Percentiles rank a stretch among this genome's conserved stretches.
Evolutionary conservation across 2,888 invertebrate species (phyloP).

Genomic region (Drosophila paracracens): DNA sequence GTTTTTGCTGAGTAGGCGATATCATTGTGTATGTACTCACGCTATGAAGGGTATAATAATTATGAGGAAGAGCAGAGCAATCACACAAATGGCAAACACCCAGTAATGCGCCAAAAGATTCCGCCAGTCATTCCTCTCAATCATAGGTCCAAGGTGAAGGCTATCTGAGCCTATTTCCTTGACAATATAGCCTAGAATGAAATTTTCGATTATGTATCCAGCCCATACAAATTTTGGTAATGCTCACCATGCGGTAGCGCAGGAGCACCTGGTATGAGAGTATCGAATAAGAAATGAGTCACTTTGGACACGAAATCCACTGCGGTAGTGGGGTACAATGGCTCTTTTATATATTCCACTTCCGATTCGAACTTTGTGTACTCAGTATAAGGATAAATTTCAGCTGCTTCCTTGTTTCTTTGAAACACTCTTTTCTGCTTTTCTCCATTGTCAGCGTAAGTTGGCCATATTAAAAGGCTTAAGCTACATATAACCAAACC

Average conservation of each 20-base stretch:
- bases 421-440: neutral
- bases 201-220: neutral
- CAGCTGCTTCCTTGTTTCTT: neutral
- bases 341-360: slow-evolving; percentile 37
- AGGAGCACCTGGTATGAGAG: slow-evolving; percentile 31
- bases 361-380: slow-evolving; percentile 31
- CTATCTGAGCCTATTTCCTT: slow-evolving; percentile 60
- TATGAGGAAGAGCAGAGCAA: slow-evolving; percentile 88
- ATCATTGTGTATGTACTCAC: slow-evolving; percentile 78
- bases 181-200: slow-evolving; percentile 76
- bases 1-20: too few relatives aligned
- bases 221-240: too few relatives aligned
- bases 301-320: slow-evolving; percentile 55
- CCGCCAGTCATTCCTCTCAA: slow-evolving; percentile 85
- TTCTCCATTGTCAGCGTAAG: slow-evolving; percentile 11
- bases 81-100: slow-evolving; percentile 84
- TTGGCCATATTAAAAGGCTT: slow-evolving; percentile 47
- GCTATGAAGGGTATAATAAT: slow-evolving; percentile 93
- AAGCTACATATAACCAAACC: slow-evolving; percentile 51
- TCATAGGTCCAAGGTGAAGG: slow-evolving; percentile 76
- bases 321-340: slow-evolving; percentile 27
- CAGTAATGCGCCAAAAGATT: slow-evolving; percentile 85
- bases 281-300: slow-evolving; percentile 50
- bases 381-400: slow-evolving; percentile 1
- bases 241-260: slow-evolving; percentile 53